These are phyloP conservation scores for Phaethornis superciliosus DNA, from an alignment of 2,113 vertebrate genomes.

Conservation along the genomic window DNA sequence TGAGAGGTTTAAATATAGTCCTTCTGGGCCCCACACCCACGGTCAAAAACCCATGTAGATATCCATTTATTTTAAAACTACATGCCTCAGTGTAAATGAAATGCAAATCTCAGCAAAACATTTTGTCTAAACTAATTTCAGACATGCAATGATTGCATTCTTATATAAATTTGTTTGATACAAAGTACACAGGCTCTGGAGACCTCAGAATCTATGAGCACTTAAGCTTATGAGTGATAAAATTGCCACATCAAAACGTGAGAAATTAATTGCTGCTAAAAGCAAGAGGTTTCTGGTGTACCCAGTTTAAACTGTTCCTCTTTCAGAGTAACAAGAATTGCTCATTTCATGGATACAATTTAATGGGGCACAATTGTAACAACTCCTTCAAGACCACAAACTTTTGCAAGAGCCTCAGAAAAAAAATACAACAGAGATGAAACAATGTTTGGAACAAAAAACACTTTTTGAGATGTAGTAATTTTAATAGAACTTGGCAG, in stretches of 20 bases:
- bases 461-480: neutral
- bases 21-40: accelerated
- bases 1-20: neutral
- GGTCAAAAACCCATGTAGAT: neutral
- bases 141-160: neutral
- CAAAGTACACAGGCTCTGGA: neutral
- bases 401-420: neutral
- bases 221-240: neutral
- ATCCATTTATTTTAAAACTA: neutral
- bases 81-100: neutral
- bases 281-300: neutral
- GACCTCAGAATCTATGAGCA: neutral
- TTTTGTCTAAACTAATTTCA: neutral
- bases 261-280: conserved; percentile 3
- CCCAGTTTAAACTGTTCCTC: neutral
- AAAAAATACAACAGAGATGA: neutral
- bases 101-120: conserved; percentile 1
- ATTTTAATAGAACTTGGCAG: neutral
- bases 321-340: neutral
- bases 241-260: neutral
- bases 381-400: neutral
- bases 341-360: neutral
- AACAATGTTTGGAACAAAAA: neutral
- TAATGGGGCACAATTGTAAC: neutral
- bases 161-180: neutral